Evolutionary conservation across 2,888 invertebrate species (phyloP).

Genomic region (Agrochola lota): DNA sequence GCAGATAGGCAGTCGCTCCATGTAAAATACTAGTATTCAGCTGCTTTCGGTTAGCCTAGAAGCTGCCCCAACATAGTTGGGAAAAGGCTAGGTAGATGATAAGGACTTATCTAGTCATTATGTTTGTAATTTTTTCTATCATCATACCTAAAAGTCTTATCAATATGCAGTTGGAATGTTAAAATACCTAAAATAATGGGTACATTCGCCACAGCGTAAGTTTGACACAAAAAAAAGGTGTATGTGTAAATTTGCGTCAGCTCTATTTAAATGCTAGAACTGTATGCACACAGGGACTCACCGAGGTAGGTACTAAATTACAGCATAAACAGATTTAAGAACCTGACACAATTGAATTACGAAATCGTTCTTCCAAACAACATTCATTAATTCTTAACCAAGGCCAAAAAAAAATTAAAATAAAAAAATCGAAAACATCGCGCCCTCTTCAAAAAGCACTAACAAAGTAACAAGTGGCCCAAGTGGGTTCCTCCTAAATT

Average conservation of each 20-base stretch:
- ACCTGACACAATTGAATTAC: background rate
- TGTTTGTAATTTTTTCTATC: background rate
- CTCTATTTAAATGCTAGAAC: background rate
- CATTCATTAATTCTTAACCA: background rate
- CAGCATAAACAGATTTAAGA: background rate
- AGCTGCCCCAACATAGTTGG: background rate
- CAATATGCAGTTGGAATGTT: background rate
- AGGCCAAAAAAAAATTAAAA: constrained; percentile 29
- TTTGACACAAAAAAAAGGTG: too few species aligned
- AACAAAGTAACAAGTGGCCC: constrained; percentile 83
- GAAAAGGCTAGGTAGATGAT: background rate
- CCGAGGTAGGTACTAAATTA: background rate
- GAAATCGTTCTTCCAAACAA: background rate
- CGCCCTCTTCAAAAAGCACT: constrained; percentile 73
- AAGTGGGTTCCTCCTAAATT: constrained; percentile 82
- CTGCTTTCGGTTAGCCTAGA: background rate
- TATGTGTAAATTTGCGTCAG: too few species aligned
- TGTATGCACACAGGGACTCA: background rate
- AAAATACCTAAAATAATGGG: background rate
- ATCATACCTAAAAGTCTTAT: background rate
- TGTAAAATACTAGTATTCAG: background rate
- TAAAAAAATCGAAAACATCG: constrained; percentile 62
- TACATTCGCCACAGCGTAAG: too few species aligned
- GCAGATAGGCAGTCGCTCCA: too few species aligned
- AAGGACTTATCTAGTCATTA: background rate